These are phyloP conservation scores for Halictus quadricinctus DNA, from an alignment of 2,888 invertebrate genomes.

Conservation along the genomic window DNA sequence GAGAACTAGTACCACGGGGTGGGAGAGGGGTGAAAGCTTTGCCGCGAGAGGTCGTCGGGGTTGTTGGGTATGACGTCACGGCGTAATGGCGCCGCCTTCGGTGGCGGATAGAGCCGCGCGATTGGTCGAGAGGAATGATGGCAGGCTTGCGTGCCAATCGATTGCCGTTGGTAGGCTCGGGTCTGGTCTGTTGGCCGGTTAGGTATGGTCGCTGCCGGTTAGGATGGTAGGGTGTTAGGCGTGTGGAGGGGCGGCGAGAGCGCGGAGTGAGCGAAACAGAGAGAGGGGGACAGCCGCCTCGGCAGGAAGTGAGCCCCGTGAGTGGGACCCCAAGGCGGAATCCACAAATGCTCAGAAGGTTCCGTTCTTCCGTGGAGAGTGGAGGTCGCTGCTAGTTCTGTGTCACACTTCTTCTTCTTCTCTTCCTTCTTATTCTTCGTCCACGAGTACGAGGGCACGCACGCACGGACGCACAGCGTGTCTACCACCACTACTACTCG, in stretches of 20 bases:
- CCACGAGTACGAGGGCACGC: neutral
- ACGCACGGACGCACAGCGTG: neutral
- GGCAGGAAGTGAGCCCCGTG: constrained; percentile 75
- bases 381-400: constrained; percentile 80
- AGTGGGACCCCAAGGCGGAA: constrained; percentile 70
- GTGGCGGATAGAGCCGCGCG: constrained; percentile 51
- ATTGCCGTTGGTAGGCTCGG: constrained; percentile 74
- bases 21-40: constrained; percentile 48
- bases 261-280: constrained; percentile 51
- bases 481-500: neutral
- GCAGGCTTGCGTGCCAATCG: constrained; percentile 82
- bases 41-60: constrained; percentile 76
- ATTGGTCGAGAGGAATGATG: constrained; percentile 81
- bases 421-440: constrained; percentile 16
- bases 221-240: constrained; percentile 51
- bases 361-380: constrained; percentile 77
- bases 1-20: neutral
- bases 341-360: constrained; percentile 77
- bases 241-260: constrained; percentile 50
- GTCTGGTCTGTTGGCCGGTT: constrained; percentile 64
- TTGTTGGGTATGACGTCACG: constrained; percentile 74
- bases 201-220: constrained; percentile 66
- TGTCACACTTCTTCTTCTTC: constrained; percentile 56
- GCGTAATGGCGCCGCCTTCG: constrained; percentile 70
- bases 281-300: constrained; percentile 71